A percentile compares a stretch with the other conserved stretches of the same genome.
Evolutionary conservation across 2,797 vertebrate species (phyloP).

Genomic region (Danio albolineatus): DNA sequence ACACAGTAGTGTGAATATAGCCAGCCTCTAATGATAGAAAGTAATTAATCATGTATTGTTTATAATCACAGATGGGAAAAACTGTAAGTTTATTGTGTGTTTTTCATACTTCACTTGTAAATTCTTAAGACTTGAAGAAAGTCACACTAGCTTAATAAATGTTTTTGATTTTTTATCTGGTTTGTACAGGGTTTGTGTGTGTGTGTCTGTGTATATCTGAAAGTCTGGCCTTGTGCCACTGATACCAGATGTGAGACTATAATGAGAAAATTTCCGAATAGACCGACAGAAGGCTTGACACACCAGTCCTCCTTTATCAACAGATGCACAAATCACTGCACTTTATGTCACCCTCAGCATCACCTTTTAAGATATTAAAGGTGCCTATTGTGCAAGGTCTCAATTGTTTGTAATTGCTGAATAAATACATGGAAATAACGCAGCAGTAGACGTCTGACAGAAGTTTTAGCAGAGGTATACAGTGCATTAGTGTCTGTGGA

Average conservation of each 20-base stretch:
- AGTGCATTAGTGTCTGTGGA: too few relatives aligned
- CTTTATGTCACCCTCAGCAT: conserved; percentile 36
- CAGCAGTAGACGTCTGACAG: neutral
- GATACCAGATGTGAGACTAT: conserved; percentile 25
- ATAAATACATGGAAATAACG: neutral
- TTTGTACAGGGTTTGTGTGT: neutral
- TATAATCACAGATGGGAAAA: too few relatives aligned
- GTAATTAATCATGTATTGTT: too few relatives aligned
- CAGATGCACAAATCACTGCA: conserved; percentile 52
- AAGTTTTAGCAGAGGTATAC: neutral
- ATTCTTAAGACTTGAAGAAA: too few relatives aligned
- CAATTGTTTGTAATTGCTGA: neutral
- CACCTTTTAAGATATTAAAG: conserved; percentile 32
- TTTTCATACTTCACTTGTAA: too few relatives aligned
- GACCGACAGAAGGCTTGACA: conserved; percentile 24
- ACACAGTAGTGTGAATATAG: too few relatives aligned
- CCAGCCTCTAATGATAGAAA: too few relatives aligned
- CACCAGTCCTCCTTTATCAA: conserved; percentile 27
- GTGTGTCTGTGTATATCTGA: neutral
- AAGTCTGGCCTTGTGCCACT: conserved; percentile 17
- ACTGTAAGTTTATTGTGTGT: too few relatives aligned
- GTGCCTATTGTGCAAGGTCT: conserved; percentile 24
- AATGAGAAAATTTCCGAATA: conserved; percentile 38
- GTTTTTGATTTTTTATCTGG: neutral
- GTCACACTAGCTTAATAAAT: neutral